Percentiles rank a stretch among this genome's conserved stretches.
Evolutionary conservation across 2,113 vertebrate genomes (phyloP).

Genomic region (Lanius collurio): DNA sequence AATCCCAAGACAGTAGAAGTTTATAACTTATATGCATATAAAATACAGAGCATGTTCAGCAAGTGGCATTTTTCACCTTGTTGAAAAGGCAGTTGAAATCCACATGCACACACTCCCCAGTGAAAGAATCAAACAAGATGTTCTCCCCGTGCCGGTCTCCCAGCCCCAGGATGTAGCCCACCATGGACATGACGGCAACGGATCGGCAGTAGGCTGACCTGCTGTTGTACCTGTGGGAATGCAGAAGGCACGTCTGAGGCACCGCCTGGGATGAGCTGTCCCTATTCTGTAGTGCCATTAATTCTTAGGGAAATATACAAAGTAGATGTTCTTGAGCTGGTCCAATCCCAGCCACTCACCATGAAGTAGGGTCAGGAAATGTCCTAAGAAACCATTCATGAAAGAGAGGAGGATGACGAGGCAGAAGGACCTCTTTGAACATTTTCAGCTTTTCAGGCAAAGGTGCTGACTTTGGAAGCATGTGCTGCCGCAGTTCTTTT

Average conservation of each 20-base stretch:
- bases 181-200: constrained; percentile 98
- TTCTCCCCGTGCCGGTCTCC: constrained; percentile 98
- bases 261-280: neutral
- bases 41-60: neutral
- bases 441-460: constrained; percentile 89
- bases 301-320: neutral
- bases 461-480: constrained; percentile 88
- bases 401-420: constrained; percentile 91
- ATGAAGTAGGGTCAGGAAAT: constrained; percentile 94
- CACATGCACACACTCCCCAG: constrained; percentile 95
- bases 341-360: constrained; percentile 69
- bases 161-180: constrained; percentile 95
- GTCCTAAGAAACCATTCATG: constrained; percentile 96
- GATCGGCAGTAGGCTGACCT: constrained; percentile 95
- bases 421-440: constrained; percentile 89
- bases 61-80: constrained; percentile 78
- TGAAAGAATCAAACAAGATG: constrained; percentile 95
- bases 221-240: constrained; percentile 88
- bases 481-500: constrained; percentile 91
- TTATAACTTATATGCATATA: neutral
- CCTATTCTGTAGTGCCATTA: neutral
- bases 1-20: neutral
- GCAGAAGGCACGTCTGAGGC: neutral
- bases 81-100: constrained; percentile 99
- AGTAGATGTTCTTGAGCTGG: neutral